A percentile compares a stretch with the other conserved stretches of the same genome.
These are phyloP conservation scores for Neogobius melanostomus DNA, from an alignment of 2,113 vertebrate species.

Conservation along the genomic window DNA sequence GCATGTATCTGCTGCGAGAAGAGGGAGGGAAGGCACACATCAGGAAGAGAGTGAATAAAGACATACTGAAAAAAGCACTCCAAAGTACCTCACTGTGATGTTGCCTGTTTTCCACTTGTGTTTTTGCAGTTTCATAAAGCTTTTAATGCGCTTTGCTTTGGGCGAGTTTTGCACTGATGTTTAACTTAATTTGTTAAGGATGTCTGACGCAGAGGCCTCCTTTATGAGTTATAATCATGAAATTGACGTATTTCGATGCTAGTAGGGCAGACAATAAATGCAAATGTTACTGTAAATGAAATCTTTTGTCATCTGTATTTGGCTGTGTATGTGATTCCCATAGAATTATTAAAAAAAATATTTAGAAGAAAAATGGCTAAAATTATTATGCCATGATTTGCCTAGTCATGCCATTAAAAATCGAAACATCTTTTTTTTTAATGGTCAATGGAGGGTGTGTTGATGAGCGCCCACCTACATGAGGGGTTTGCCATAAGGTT, in stretches of 20 bases:
- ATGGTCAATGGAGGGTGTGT: too few species aligned
- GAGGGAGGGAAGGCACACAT: slow-evolving; percentile 40
- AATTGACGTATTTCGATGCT: slow-evolving; percentile 25
- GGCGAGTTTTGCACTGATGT: slow-evolving; percentile 44
- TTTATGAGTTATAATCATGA: slow-evolving; percentile 2
- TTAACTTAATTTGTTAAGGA: slow-evolving; percentile 58
- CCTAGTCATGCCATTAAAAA: too few species aligned
- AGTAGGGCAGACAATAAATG: slow-evolving; percentile 28
- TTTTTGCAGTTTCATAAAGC: slow-evolving; percentile 52
- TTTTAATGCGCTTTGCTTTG: slow-evolving; percentile 62
- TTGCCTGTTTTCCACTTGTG: slow-evolving; percentile 55
- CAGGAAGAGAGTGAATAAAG: slow-evolving; percentile 51
- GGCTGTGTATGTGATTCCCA: background rate
- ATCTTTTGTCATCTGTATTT: slow-evolving; percentile 12
- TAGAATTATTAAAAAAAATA: background rate
- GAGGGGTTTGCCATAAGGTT: too few species aligned
- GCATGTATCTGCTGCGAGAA: slow-evolving; percentile 67
- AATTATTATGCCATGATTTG: too few species aligned
- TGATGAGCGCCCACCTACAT: too few species aligned
- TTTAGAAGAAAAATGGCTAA: too few species aligned
- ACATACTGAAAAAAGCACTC: slow-evolving; percentile 64
- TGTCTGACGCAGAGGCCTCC: slow-evolving; percentile 14
- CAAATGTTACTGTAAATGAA: slow-evolving; percentile 31
- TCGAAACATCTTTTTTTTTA: too few species aligned
- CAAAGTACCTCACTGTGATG: slow-evolving; percentile 53